These are phyloP conservation scores for Eupithecia subfuscata DNA, from an alignment of 2,888 invertebrate genomes.

Conservation along the genomic window DNA sequence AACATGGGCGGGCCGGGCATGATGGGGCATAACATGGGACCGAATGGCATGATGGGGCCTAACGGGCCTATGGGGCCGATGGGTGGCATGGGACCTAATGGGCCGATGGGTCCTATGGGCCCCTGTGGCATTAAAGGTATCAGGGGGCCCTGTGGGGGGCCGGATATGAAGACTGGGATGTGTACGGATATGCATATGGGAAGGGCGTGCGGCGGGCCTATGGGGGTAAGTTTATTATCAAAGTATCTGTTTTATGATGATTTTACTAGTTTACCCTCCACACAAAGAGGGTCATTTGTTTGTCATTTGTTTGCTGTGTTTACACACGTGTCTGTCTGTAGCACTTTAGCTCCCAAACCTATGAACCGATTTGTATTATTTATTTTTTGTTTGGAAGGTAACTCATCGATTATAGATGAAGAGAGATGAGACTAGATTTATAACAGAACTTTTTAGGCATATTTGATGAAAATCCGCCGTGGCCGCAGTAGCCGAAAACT, in stretches of 20 bases:
- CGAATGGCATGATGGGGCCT: slow-evolving; percentile 66
- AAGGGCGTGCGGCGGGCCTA: slow-evolving; percentile 79
- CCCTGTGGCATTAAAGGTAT: slow-evolving; percentile 81
- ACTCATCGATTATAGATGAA: neutral
- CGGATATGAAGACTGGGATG: slow-evolving; percentile 81
- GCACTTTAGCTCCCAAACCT: neutral
- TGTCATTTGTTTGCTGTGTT: neutral
- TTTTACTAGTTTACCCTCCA: neutral
- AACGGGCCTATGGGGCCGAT: slow-evolving; percentile 70
- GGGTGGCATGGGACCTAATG: slow-evolving; percentile 69
- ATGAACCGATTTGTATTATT: neutral
- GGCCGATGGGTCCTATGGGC: slow-evolving; percentile 81
- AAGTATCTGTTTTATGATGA: neutral
- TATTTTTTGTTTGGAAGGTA: neutral
- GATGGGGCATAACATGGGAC: slow-evolving; percentile 43
- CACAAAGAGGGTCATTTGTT: neutral
- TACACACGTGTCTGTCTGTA: neutral
- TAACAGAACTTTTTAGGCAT: neutral
- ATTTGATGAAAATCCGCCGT: neutral
- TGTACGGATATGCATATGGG: slow-evolving; percentile 83
- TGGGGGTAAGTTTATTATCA: slow-evolving; percentile 72
- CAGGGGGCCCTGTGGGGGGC: slow-evolving; percentile 77
- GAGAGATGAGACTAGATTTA: no score
- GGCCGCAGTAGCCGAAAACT: neutral
- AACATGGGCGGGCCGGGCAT: slow-evolving; percentile 60